A percentile compares a stretch with the other conserved stretches of the same genome.
These are phyloP conservation scores for Misgurnus anguillicaudatus DNA, from an alignment of 2,113 vertebrate species.

Conservation along the genomic window DNA sequence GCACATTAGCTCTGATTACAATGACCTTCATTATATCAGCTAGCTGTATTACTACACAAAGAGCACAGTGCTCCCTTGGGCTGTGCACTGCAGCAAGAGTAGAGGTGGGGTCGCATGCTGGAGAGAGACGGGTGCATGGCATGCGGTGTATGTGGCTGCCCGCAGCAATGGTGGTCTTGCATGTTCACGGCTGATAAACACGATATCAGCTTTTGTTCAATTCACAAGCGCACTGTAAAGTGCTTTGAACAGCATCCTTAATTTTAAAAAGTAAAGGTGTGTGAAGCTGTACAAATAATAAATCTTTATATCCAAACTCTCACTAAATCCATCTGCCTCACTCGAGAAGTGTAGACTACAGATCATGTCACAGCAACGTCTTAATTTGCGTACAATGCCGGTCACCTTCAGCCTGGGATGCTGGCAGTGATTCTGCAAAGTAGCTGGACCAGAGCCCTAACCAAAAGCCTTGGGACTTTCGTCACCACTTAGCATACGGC, in stretches of 20 bases:
- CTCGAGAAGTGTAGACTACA: background rate
- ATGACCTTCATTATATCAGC: constrained; percentile 83
- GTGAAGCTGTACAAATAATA: background rate
- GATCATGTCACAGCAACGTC: constrained; percentile 35
- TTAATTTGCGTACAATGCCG: constrained; percentile 41
- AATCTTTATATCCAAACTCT: background rate
- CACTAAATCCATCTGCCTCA: no score
- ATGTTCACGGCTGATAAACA: constrained; percentile 20
- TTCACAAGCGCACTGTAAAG: constrained; percentile 16
- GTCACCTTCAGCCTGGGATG: constrained; percentile 45
- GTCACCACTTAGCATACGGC: constrained; percentile 71
- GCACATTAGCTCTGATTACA: constrained; percentile 81
- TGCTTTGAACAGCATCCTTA: background rate
- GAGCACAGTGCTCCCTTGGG: constrained; percentile 68
- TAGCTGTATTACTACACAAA: constrained; percentile 76
- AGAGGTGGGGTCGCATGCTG: constrained; percentile 60
- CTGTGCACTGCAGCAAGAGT: constrained; percentile 65
- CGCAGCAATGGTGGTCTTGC: constrained; percentile 12
- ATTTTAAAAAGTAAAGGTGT: background rate
- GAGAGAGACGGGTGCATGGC: constrained; percentile 39
- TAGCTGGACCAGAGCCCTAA: constrained; percentile 67
- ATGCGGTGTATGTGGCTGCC: constrained; percentile 21
- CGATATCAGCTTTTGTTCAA: constrained; percentile 22
- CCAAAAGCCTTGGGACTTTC: constrained; percentile 70
- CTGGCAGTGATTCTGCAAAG: constrained; percentile 44